Percentiles rank a stretch among this genome's conserved stretches.
These are phyloP conservation scores for Epinotia ramella DNA, from an alignment of 2,888 invertebrate species.

Conservation along the genomic window DNA sequence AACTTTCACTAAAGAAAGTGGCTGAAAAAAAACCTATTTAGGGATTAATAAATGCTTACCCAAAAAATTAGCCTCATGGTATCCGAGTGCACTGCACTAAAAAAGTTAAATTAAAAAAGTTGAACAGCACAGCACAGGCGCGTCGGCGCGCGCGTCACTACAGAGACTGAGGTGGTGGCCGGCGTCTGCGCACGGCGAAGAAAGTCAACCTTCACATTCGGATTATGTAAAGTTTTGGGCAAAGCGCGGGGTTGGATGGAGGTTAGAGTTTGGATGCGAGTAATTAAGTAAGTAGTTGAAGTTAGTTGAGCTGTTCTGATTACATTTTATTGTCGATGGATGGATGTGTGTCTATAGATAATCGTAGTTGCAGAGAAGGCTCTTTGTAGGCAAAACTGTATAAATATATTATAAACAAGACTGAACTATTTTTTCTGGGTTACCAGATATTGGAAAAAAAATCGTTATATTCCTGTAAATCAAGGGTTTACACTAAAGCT, in stretches of 20 bases:
- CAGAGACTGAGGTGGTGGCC: slow-evolving; percentile 63
- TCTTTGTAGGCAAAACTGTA: too few relatives aligned
- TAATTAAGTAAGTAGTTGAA: slow-evolving; percentile 28
- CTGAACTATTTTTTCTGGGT: too few relatives aligned
- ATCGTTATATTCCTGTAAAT: too few relatives aligned
- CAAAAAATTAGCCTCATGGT: slow-evolving; percentile 81
- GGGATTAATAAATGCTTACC: slow-evolving; percentile 65
- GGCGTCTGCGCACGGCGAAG: slow-evolving; percentile 76
- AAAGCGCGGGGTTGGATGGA: slow-evolving; percentile 41
- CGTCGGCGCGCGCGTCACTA: slow-evolving; percentile 72
- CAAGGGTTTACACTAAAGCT: too few relatives aligned
- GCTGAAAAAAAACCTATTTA: slow-evolving; percentile 49
- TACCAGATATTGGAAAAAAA: too few relatives aligned
- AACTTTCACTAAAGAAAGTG: slow-evolving; percentile 77
- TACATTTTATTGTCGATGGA: not conserved
- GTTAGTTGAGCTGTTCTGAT: slow-evolving; percentile 8
- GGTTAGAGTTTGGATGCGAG: slow-evolving; percentile 33
- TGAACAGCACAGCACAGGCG: slow-evolving; percentile 77
- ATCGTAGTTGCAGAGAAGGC: too few relatives aligned
- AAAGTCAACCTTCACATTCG: slow-evolving; percentile 80
- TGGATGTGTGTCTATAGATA: too few relatives aligned
- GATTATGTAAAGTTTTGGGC: slow-evolving; percentile 68
- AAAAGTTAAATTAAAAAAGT: slow-evolving; percentile 63
- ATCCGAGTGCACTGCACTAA: slow-evolving; percentile 77
- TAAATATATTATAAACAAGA: too few relatives aligned